phyloP scores from a whole-genome alignment of 2,113 vertebrate species.

The Malaclemys terrapin region DNA sequence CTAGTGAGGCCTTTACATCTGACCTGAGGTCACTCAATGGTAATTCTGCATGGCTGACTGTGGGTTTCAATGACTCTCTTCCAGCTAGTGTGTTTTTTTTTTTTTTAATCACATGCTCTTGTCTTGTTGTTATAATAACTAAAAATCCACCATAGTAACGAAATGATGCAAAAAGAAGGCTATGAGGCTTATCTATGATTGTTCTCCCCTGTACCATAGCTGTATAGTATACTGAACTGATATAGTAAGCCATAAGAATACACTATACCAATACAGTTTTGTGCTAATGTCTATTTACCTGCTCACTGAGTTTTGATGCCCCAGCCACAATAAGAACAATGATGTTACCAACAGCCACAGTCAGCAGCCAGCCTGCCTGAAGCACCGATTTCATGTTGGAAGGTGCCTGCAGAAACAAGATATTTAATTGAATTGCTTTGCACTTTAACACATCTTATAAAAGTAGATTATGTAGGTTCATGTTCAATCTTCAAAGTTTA shows the following conservation, averaged over 20 bases:
- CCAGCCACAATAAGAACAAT: conserved; percentile 95
- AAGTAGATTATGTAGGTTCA: not conserved
- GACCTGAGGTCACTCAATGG: not conserved
- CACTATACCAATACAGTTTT: accelerated
- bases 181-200: not conserved
- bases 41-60: not conserved
- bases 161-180: not conserved
- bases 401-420: conserved; percentile 85
- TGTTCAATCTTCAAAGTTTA: not conserved
- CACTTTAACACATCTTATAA: not conserved
- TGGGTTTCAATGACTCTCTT: not conserved
- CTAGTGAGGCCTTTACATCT: not conserved
- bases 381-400: conserved; percentile 97
- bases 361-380: conserved; percentile 94
- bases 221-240: not conserved
- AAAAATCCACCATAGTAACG: not conserved
- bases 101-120: not conserved
- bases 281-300: conserved; percentile 77
- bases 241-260: not conserved
- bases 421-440: not conserved
- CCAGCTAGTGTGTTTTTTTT: not conserved
- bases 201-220: not conserved
- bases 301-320: conserved; percentile 79
- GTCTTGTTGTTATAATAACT: not conserved
- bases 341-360: conserved; percentile 92